Evolutionary conservation across 2,888 invertebrate genomes (phyloP).

Genomic region (Lacanobia oleracea): DNA sequence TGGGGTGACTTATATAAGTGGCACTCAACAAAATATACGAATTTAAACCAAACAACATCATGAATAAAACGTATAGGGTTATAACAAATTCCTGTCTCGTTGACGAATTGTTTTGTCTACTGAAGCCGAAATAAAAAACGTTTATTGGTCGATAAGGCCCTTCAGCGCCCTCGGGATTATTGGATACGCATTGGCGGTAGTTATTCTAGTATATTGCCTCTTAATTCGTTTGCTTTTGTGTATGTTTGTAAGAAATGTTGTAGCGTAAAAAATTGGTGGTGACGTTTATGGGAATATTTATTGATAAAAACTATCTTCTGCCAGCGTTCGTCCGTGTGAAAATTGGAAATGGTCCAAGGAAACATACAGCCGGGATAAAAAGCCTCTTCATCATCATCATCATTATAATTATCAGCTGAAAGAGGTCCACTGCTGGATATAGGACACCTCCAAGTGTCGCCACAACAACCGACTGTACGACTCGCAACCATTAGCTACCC

Average conservation of each 20-base stretch:
- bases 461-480: too few species aligned
- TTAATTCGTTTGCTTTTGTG: conserved; percentile 34
- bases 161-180: conserved; percentile 29
- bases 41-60: not conserved
- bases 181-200: conserved; percentile 16
- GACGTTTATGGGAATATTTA: not conserved
- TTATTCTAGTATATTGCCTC: conserved; percentile 14
- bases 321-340: too few species aligned
- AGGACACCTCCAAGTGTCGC: too few species aligned
- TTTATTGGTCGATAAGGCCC: conserved; percentile 37
- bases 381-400: too few species aligned
- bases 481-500: too few species aligned
- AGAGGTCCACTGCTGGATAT: too few species aligned
- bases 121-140: conserved; percentile 26
- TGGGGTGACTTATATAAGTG: too few species aligned
- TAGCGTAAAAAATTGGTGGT: not conserved
- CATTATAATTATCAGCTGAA: too few species aligned
- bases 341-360: too few species aligned
- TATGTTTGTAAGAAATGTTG: not conserved
- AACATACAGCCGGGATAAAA: too few species aligned
- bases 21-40: not conserved
- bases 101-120: conserved; percentile 37
- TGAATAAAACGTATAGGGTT: not conserved
- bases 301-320: not conserved
- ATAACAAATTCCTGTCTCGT: conserved; percentile 17